Percentiles rank a stretch among this genome's conserved stretches.
Evolutionary conservation across 2,797 vertebrate genomes (phyloP).

Genomic region (Picus viridis): DNA sequence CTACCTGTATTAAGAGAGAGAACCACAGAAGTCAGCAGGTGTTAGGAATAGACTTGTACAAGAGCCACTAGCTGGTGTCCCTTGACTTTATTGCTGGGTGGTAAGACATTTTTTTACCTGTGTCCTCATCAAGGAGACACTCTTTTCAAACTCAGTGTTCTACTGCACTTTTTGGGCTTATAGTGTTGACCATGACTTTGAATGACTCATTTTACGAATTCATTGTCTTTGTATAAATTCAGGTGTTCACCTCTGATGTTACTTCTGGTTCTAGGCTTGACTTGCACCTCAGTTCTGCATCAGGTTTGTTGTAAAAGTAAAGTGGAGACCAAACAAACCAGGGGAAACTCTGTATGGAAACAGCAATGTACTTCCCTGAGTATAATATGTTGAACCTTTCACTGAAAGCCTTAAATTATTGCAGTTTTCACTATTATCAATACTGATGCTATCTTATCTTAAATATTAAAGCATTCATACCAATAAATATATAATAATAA

Average conservation of each 20-base stretch:
- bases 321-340: not conserved
- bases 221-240: not conserved
- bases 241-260: not conserved
- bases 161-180: not conserved
- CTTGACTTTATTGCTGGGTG: not conserved
- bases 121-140: not conserved
- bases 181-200: not conserved
- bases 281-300: not conserved
- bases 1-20: not conserved
- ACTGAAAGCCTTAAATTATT: not conserved
- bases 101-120: not conserved
- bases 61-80: not conserved
- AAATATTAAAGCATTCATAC: not conserved
- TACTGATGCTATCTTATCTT: not conserved
- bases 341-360: not conserved
- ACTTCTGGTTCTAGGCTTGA: not conserved
- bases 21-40: not conserved
- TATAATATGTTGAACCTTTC: not conserved
- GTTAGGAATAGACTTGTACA: not conserved
- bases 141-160: not conserved
- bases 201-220: not conserved
- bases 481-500: not conserved
- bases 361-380: not conserved
- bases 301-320: not conserved
- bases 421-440: not conserved